These are phyloP conservation scores for Megaleporinus macrocephalus DNA, from an alignment of 2,113 vertebrate species.

Conservation along the genomic window DNA sequence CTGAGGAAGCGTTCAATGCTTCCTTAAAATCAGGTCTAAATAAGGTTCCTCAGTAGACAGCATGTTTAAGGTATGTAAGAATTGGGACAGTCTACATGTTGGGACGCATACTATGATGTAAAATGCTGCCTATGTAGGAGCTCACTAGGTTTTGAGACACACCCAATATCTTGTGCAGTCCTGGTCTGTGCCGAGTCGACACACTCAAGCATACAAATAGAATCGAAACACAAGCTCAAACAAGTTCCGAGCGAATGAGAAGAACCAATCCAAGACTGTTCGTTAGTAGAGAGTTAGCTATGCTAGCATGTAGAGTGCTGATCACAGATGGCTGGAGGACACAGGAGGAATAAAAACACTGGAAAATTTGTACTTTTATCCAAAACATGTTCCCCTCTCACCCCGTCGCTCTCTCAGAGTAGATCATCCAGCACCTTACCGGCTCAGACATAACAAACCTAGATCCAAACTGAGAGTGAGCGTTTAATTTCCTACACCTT, in stretches of 20 bases:
- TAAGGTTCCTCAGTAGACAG: too few relatives aligned
- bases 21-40: too few relatives aligned
- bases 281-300: background rate
- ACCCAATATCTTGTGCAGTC: background rate
- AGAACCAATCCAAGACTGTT: background rate
- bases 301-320: background rate
- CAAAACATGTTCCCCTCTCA: background rate
- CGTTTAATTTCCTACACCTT: background rate
- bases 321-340: constrained; percentile 9
- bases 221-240: background rate
- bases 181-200: background rate
- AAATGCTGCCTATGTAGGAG: too few relatives aligned
- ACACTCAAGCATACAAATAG: background rate
- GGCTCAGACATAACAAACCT: constrained; percentile 36
- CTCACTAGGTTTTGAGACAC: too few relatives aligned
- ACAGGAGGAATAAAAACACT: background rate
- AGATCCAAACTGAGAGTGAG: constrained; percentile 1
- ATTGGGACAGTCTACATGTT: too few relatives aligned
- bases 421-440: background rate
- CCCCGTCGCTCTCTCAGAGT: background rate
- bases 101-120: too few relatives aligned
- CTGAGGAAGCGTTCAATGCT: too few relatives aligned
- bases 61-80: too few relatives aligned
- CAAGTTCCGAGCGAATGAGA: background rate
- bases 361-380: background rate